Base-by-base conservation (phyloP, 1,140 invertebrate genomes). In the Rhysida immarginata region DNA sequence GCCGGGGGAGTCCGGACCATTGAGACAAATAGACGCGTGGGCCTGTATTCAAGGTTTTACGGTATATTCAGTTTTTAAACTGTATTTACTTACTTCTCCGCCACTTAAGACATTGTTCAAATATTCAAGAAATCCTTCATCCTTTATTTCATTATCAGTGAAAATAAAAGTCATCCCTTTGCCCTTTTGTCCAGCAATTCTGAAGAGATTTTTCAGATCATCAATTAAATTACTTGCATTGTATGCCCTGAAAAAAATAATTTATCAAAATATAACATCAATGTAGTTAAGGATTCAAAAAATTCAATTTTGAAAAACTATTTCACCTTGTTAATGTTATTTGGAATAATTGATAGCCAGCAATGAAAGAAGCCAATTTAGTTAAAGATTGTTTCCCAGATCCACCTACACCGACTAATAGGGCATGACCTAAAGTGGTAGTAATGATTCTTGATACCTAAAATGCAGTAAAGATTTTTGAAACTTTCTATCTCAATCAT, bases 111-210 rank as follows among this genome's bases (percentile, higher is more conserved):
- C 91, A 68, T 96, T 96, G 69, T 97, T 97, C 3, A 97, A 72
- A 73, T 96, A 97, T 74, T 97, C 94, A 1, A 97, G 75, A 69
- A 96, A 97, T 27, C 85, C 83, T 77, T 97, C 94, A 73, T 96
- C 93, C 74, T 96, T 97, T 50, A 97, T 94, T 67, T 97, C 94
- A 56, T 96, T 80, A 71, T 97, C 93, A 16, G 92, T 93, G 67
- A 96, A 96, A 59, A 97, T 89, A 69, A 97, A 97, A 0, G 92
- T 93, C 2, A 92, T 95, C 18, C 92, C 92, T 77, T 96, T 96
- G 23, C 91, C 92, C 71, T 95, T 88, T 18, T 86, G 85, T 26
- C 93, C 94, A 68, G 92, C 94, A 1, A 85, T 84, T 63, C 90
- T 78, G 67, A 95, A 96, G 24, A 97, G 73, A 57, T 85, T 78